Evolutionary conservation across 2,797 vertebrate species (phyloP).

Genomic region (Argya squamiceps): DNA sequence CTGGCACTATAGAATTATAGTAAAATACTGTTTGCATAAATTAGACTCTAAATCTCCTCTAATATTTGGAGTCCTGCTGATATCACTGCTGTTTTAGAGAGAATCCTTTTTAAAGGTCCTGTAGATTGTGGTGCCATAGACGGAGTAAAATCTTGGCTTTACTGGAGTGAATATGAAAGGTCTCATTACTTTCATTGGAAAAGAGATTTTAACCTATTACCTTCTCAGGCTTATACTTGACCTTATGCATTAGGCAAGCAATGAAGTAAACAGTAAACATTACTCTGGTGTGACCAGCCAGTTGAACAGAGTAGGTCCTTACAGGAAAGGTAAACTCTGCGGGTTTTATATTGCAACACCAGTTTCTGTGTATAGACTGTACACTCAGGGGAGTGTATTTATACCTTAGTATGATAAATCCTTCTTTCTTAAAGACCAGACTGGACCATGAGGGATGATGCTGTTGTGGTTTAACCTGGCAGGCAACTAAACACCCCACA

Average conservation of each 20-base stretch:
- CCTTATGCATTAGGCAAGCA: neutral
- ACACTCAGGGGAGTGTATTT: conserved; percentile 13
- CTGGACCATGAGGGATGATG: neutral
- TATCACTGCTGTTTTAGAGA: neutral
- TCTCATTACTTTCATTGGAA: neutral
- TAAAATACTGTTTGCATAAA: neutral
- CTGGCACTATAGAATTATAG: neutral
- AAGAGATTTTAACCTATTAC: neutral
- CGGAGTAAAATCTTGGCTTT: neutral
- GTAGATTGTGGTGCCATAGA: neutral
- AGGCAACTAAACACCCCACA: neutral
- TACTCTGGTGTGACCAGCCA: neutral
- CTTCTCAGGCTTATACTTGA: neutral
- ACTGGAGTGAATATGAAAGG: neutral
- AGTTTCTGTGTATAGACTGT: neutral
- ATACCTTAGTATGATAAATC: conserved; percentile 6
- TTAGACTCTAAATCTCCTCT: neutral
- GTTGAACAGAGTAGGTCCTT: conserved; percentile 14
- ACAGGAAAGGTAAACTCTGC: conserved; percentile 3
- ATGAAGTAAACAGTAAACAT: neutral
- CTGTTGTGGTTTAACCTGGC: neutral
- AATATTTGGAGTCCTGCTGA: neutral
- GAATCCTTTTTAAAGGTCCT: neutral
- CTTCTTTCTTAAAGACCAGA: conserved; percentile 7
- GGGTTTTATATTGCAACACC: neutral